These are phyloP conservation scores for Heteromyza rotundicornis DNA, from an alignment of 2,888 invertebrate genomes.

Conservation along the genomic window DNA sequence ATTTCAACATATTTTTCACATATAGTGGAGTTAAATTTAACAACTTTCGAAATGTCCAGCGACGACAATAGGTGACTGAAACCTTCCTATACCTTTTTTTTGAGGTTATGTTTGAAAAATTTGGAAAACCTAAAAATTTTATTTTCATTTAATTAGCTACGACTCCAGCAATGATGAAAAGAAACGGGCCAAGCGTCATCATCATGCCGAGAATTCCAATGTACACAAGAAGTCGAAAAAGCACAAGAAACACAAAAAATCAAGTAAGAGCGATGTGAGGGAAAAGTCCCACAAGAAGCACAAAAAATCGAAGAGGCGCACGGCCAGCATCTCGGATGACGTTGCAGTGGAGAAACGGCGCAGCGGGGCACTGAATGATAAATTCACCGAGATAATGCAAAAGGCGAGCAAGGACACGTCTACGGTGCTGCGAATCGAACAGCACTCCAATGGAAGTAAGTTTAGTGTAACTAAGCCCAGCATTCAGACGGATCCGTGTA, in stretches of 20 bases:
- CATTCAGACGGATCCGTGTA: slow-evolving; percentile 63
- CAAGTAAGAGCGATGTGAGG: slow-evolving; percentile 67
- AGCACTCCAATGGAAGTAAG: slow-evolving; percentile 48
- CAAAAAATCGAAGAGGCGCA: slow-evolving; percentile 68
- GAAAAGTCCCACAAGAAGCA: slow-evolving; percentile 43
- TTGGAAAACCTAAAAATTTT: slow-evolving; percentile 23
- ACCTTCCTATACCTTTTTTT: slow-evolving; percentile 9
- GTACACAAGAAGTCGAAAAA: slow-evolving; percentile 66
- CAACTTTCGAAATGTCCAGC: slow-evolving; percentile 35
- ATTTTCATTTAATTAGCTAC: slow-evolving; percentile 37
- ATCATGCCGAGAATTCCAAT: no score
- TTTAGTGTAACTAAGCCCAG: slow-evolving; percentile 51
- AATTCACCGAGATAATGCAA: slow-evolving; percentile 60
- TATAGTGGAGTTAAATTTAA: not conserved
- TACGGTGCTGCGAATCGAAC: slow-evolving; percentile 36
- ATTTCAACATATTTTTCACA: no score
- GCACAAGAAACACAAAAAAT: slow-evolving; percentile 74
- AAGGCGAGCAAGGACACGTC: slow-evolving; percentile 48
- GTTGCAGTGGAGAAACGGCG: slow-evolving; percentile 44
- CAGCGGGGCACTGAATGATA: slow-evolving; percentile 52
- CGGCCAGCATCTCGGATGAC: slow-evolving; percentile 45
- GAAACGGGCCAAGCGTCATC: slow-evolving; percentile 58
- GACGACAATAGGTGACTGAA: slow-evolving; percentile 43
- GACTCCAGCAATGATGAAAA: slow-evolving; percentile 53
- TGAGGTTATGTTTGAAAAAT: slow-evolving; percentile 34